These are phyloP conservation scores for Podilymbus podiceps DNA, from an alignment of 2,113 vertebrate species.

Conservation along the genomic window DNA sequence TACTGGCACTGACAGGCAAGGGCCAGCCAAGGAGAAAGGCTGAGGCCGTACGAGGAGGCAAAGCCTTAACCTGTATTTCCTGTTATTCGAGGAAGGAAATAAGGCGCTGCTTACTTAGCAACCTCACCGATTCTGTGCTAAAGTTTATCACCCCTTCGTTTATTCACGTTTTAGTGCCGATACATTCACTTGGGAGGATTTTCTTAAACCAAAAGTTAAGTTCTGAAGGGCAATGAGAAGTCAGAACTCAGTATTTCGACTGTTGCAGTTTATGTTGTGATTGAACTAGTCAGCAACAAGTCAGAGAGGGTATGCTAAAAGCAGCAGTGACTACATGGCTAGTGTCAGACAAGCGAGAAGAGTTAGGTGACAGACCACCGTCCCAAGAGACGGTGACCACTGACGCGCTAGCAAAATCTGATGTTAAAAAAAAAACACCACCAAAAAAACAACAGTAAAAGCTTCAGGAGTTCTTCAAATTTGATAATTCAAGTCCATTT, in stretches of 20 bases:
- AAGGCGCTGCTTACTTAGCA: background rate
- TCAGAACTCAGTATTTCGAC: background rate
- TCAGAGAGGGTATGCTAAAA: background rate
- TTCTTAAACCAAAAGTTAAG: background rate
- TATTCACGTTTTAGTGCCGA: background rate
- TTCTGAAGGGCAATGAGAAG: background rate
- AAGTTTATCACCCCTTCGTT: background rate
- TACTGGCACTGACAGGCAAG: background rate
- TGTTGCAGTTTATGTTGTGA: background rate
- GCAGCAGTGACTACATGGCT: background rate
- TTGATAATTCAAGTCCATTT: background rate
- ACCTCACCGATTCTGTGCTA: background rate
- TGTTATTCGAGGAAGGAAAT: slow-evolving; percentile 34
- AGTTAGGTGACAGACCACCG: background rate
- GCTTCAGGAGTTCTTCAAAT: background rate
- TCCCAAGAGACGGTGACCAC: background rate
- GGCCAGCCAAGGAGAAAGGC: background rate
- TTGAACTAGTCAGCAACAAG: background rate
- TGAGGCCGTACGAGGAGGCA: background rate
- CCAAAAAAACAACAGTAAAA: background rate
- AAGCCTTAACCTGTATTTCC: slow-evolving; percentile 56
- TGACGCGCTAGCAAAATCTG: background rate
- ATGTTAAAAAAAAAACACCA: background rate
- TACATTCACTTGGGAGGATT: background rate
- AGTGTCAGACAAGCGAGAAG: background rate